Base-by-base conservation (phyloP, 2,888 invertebrate species). In the Cephus sareptanus region DNA sequence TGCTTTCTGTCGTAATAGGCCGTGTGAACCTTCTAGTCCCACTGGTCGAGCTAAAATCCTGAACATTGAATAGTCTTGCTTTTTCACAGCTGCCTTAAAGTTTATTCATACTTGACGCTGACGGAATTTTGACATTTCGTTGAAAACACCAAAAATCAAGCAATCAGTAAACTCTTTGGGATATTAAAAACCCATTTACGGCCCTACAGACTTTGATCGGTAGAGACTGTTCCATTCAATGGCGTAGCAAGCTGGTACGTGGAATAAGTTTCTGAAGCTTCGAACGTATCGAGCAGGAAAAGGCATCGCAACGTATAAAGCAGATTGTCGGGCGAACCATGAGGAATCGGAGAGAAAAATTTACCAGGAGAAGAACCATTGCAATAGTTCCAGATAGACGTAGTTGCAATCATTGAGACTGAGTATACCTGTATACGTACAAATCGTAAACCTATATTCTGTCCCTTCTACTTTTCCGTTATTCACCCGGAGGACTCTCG, bases 161-260 rank as follows among this genome's bases (percentile, higher is more conserved):
- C 0, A 23, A 75, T 78, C 79, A 80, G 75, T 81, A 81, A 86
- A 82, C 84, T 88, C 78, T 75, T 78, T 77, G 77, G 79, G 83
- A 86, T 84, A 86, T 86, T 82, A 84, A 81, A 85, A 86, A 84
- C 80, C 83, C 84, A 85, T 87, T 86, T 86, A 85, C 79, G 73
- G 79, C 76, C 76, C 69, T 79, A 79, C 78, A 80, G 77, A 74
- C 81, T 81, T 78, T 82, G 82, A 83, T 83, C 82, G 83, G 78
- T 81, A 80, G 81, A 56, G 56, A 56, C 9, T 23, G 23, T 23
- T 56, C 9, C 23, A 23, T 56, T 23, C 9, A 56, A 23, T 70
- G 30, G 23, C 11, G 76, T 34, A 34, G 9, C 71, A 15, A 13
- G 37, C 37, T 15, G 56, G 56, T 56, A 23, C 56, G 2, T 23